Evolutionary conservation across 2,113 vertebrate species (phyloP).

Genomic region (Gracilinanus agilis): DNA sequence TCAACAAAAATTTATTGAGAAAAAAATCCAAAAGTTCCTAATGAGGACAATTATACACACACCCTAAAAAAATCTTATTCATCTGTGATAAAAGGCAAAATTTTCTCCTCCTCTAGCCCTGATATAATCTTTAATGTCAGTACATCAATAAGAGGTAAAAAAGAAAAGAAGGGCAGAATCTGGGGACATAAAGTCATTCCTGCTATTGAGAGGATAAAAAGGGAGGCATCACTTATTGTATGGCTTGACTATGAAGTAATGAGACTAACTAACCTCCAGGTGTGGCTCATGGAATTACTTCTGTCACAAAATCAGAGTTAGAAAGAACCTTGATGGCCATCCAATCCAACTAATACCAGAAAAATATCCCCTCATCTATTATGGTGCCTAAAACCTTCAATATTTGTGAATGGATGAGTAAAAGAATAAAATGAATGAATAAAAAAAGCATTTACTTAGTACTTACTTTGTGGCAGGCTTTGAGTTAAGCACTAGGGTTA

Average conservation of each 20-base stretch:
- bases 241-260: not conserved
- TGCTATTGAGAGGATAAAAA: not conserved
- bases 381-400: not conserved
- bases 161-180: not conserved
- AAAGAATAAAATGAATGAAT: not conserved
- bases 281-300: slow-evolving; percentile 16
- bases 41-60: not conserved
- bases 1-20: too few species aligned
- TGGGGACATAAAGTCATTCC: not conserved
- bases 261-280: slow-evolving; percentile 5
- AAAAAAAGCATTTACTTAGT: not conserved
- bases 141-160: not conserved
- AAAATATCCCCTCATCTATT: not conserved
- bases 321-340: not conserved
- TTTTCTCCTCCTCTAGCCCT: not conserved
- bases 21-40: not conserved
- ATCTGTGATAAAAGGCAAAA: not conserved
- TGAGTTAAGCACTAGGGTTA: not conserved
- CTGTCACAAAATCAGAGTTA: not conserved
- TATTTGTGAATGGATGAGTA: not conserved
- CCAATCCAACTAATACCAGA: not conserved
- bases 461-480: not conserved
- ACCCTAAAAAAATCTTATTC: not conserved
- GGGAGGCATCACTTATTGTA: not conserved
- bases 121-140: not conserved